Evolutionary conservation across 2,888 invertebrate species (phyloP).

Genomic region (Mimachlamys varia): DNA sequence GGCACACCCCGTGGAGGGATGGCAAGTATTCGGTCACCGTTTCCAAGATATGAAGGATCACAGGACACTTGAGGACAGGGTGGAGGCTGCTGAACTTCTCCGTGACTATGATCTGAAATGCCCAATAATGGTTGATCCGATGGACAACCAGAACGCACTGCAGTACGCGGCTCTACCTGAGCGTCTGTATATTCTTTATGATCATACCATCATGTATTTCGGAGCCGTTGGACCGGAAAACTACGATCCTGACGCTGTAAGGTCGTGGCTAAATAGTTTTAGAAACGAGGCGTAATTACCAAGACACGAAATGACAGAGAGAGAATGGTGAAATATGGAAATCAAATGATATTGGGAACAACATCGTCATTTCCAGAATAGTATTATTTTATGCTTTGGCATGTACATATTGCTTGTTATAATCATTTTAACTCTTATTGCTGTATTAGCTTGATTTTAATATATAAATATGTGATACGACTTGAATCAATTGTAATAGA

Average conservation of each 20-base stretch:
- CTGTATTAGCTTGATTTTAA: too few species aligned
- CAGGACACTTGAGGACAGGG: conserved; percentile 50
- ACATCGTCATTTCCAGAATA: too few species aligned
- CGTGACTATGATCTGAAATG: conserved; percentile 48
- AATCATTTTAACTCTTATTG: too few species aligned
- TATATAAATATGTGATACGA: too few species aligned
- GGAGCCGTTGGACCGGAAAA: conserved; percentile 52
- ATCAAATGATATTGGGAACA: too few species aligned
- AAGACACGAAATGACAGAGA: not conserved
- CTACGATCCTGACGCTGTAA: conserved; percentile 43
- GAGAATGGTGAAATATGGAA: too few species aligned
- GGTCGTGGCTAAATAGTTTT: conserved; percentile 19
- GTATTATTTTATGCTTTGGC: too few species aligned
- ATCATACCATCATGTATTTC: conserved; percentile 49
- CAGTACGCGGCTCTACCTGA: conserved; percentile 56
- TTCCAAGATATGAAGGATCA: conserved; percentile 48
- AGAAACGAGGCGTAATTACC: not conserved
- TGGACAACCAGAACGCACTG: conserved; percentile 48
- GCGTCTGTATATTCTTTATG: conserved; percentile 52
- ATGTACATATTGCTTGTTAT: too few species aligned
- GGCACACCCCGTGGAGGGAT: conserved; percentile 58
- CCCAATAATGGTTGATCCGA: conserved; percentile 53
- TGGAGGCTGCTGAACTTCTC: conserved; percentile 54
- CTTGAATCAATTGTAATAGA: too few species aligned
- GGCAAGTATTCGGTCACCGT: conserved; percentile 45